Evolutionary conservation across 2,888 invertebrate species (phyloP).

Genomic region (Lampropteryx suffumata): DNA sequence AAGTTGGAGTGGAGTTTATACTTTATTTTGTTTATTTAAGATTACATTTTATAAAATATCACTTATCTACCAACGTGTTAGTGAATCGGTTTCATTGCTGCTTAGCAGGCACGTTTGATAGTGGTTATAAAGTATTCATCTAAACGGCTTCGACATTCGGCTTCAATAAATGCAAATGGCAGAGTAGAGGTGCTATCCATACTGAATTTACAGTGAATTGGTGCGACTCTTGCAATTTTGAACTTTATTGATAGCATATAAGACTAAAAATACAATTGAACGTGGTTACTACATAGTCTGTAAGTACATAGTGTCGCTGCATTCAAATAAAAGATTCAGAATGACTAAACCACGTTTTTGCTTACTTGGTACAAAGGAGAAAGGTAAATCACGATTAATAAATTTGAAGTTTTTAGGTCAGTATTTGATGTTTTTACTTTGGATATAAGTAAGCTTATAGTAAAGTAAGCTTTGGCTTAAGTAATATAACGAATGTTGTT

Average conservation of each 20-base stretch:
- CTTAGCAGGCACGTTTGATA: slow-evolving; percentile 11
- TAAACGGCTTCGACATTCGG: slow-evolving; percentile 12
- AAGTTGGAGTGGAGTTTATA: too few species aligned
- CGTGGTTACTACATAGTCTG: background rate
- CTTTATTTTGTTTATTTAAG: too few species aligned
- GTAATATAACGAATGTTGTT: too few species aligned
- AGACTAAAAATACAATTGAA: background rate
- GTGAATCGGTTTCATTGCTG: slow-evolving; percentile 3
- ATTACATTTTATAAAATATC: too few species aligned
- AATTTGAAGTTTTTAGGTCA: too few species aligned
- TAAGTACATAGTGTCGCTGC: slow-evolving; percentile 1
- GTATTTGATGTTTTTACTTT: too few species aligned
- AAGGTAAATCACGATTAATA: too few species aligned
- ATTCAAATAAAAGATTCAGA: slow-evolving; percentile 4
- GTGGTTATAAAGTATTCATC: slow-evolving; percentile 18
- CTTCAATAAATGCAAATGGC: slow-evolving; percentile 15
- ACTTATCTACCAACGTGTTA: background rate
- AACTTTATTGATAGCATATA: background rate
- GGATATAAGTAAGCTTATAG: too few species aligned
- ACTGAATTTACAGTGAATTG: slow-evolving; percentile 1
- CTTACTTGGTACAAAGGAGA: too few species aligned
- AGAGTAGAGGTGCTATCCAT: slow-evolving; percentile 10
- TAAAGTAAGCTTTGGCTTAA: too few species aligned
- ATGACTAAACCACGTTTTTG: slow-evolving; percentile 6
- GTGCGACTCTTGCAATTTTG: background rate